A percentile compares a stretch with the other conserved stretches of the same genome.
Evolutionary conservation across 2,888 invertebrate genomes (phyloP).

Genomic region (Orchestes rusci): DNA sequence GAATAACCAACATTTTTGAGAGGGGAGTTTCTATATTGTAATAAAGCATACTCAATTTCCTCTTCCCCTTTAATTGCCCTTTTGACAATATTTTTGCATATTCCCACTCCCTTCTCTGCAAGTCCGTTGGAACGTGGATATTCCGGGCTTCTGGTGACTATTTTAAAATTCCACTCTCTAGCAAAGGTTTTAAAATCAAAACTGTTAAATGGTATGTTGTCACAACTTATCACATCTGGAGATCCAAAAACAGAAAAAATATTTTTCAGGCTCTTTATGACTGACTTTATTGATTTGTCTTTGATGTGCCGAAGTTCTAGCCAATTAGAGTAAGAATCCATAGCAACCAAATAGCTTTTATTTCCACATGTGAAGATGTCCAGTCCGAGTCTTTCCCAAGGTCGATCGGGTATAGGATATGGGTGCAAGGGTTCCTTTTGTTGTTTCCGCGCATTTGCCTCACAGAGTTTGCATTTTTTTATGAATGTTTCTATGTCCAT

Average conservation of each 20-base stretch:
- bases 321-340: conserved; percentile 20
- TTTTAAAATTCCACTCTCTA: not conserved
- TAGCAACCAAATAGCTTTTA: conserved; percentile 17
- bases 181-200: not conserved
- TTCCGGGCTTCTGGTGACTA: conserved; percentile 2
- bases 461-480: conserved; percentile 5
- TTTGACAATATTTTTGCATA: not conserved
- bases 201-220: conserved; percentile 1
- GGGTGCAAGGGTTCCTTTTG: conserved; percentile 12
- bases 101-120: conserved; percentile 2
- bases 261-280: conserved; percentile 6
- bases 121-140: conserved; percentile 2
- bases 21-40: conserved; percentile 11
- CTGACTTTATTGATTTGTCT: conserved; percentile 11
- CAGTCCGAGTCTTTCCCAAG: conserved; percentile 19
- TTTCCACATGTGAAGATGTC: conserved; percentile 17
- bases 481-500: conserved; percentile 5
- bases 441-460: conserved; percentile 8
- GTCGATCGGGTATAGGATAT: conserved; percentile 11
- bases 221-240: conserved; percentile 11
- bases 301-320: conserved; percentile 11
- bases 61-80: not conserved
- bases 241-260: conserved; percentile 14
- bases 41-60: conserved; percentile 4
- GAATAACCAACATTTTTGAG: conserved; percentile 8